Evolutionary conservation across 1,140 invertebrate species (phyloP).

Genomic region (Ladona fulva): DNA sequence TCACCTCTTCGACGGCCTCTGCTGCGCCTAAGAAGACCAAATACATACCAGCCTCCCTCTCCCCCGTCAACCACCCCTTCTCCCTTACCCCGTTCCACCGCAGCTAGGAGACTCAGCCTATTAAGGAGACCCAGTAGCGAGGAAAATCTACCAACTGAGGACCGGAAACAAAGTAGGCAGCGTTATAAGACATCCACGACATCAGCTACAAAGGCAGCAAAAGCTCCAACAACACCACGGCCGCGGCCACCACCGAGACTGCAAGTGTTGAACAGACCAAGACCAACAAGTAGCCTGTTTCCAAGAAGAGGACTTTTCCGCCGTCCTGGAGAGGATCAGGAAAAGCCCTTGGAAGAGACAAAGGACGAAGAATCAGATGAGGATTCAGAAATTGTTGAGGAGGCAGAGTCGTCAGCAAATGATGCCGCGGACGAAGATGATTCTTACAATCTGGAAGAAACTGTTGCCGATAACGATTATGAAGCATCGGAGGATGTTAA

Average conservation of each 20-base stretch:
- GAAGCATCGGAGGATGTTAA: constrained; percentile 40
- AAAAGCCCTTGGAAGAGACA: neutral
- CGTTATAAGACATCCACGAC: constrained; percentile 32
- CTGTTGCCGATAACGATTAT: constrained; percentile 43
- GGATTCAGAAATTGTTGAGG: constrained; percentile 40
- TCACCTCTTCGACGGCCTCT: constrained; percentile 38
- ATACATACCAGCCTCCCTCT: constrained; percentile 35
- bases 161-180: constrained; percentile 35
- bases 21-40: constrained; percentile 58
- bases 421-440: constrained; percentile 45
- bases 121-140: constrained; percentile 36
- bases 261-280: constrained; percentile 38
- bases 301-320: constrained; percentile 57
- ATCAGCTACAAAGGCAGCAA: constrained; percentile 44
- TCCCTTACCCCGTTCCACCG: constrained; percentile 36
- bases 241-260: constrained; percentile 32
- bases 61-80: constrained; percentile 43
- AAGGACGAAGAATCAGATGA: constrained; percentile 44
- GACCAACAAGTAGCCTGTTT: constrained; percentile 53
- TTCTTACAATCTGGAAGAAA: constrained; percentile 42
- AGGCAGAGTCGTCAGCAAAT: constrained; percentile 34
- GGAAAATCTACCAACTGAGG: constrained; percentile 32
- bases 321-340: neutral
- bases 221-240: constrained; percentile 29
- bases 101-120: constrained; percentile 37